Evolutionary conservation across 2,113 vertebrate genomes (phyloP).

Genomic region (Ursus arctos): DNA sequence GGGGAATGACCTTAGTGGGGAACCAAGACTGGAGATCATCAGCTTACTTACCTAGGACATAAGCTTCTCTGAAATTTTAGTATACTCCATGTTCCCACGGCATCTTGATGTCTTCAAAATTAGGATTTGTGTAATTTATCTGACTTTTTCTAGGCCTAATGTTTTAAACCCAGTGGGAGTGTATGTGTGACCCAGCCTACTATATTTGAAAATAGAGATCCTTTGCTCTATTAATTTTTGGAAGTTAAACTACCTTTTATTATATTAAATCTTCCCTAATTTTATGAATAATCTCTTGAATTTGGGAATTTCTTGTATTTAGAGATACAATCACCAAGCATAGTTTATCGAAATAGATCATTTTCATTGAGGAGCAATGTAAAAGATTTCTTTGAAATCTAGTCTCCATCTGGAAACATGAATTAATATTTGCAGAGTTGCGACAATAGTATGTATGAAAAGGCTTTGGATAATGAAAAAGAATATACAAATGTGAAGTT

Average conservation of each 20-base stretch:
- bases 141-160: not conserved
- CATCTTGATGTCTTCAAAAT: constrained; percentile 16
- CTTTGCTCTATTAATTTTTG: not conserved
- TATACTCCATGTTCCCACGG: not conserved
- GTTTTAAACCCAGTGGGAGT: not conserved
- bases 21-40: not conserved
- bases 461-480: not conserved
- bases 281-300: not conserved
- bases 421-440: not conserved
- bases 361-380: not conserved
- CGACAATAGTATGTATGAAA: not conserved
- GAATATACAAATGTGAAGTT: not conserved
- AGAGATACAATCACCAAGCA: not conserved
- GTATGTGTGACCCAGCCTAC: not conserved
- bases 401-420: not conserved
- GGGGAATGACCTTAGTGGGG: not conserved
- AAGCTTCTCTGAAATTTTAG: not conserved
- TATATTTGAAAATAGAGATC: not conserved
- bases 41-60: not conserved
- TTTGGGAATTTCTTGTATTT: not conserved
- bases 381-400: constrained; percentile 17
- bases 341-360: not conserved
- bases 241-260: not conserved
- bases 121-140: not conserved
- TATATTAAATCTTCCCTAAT: not conserved